Percentiles rank a stretch among this genome's conserved stretches.
These are phyloP conservation scores for Ricordea florida DNA, from an alignment of 92 coral and sea anemone genomes.

Conservation along the genomic window DNA sequence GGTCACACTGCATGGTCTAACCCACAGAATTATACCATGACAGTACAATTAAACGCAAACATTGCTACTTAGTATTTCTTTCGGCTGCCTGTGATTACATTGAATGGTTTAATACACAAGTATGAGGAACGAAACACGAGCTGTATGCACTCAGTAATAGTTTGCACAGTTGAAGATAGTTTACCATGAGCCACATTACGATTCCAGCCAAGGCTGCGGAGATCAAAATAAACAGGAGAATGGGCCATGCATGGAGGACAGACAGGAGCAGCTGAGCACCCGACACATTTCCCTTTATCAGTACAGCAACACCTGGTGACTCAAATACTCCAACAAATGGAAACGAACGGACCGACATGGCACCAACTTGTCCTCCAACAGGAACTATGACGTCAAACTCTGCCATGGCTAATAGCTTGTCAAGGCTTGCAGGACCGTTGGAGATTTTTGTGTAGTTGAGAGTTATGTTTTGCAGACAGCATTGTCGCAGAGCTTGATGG, in stretches of 20 bases:
- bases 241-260: conserved; percentile 93
- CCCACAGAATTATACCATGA: too few relatives aligned
- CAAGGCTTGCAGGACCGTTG: conserved; percentile 64
- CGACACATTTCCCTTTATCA: conserved; percentile 83
- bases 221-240: conserved; percentile 84
- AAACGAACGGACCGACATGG: conserved; percentile 28
- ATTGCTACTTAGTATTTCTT: too few relatives aligned
- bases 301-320: conserved; percentile 86
- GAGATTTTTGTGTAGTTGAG: conserved; percentile 30
- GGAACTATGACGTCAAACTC: conserved; percentile 70
- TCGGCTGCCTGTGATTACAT: too few relatives aligned
- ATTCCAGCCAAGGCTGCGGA: conserved; percentile 91
- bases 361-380: conserved; percentile 44
- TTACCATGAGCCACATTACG: conserved; percentile 91
- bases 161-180: too few relatives aligned
- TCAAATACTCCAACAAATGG: conserved; percentile 73
- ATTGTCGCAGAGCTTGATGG: conserved; percentile 22
- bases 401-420: conserved; percentile 23
- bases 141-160: too few relatives aligned
- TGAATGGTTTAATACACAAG: too few relatives aligned
- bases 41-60: too few relatives aligned
- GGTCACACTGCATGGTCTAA: too few relatives aligned
- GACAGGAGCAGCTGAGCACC: conserved; percentile 80
- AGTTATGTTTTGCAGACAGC: conserved; percentile 47
- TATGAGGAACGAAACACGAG: too few relatives aligned